Conservation (phyloP, 2,113 vertebrate species). For the Beaufortia kweichowensis region DNA sequence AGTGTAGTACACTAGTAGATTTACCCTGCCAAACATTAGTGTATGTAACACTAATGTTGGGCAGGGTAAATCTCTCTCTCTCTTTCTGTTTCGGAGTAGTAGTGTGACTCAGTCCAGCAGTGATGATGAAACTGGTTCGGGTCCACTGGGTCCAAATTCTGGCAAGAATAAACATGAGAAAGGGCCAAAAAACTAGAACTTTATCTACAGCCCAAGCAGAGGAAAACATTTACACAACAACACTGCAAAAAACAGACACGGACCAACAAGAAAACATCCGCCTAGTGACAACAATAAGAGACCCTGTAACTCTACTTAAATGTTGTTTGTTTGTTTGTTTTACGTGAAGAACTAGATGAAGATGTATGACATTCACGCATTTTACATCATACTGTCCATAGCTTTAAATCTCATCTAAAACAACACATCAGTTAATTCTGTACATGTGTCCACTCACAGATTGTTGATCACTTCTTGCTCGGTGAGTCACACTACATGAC, state of each 20-base stretch:
- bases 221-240: slow-evolving; percentile 31
- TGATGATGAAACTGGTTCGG: slow-evolving; percentile 28
- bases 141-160: slow-evolving; percentile 21
- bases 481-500: slow-evolving; percentile 44
- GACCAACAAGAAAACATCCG: slow-evolving; percentile 17
- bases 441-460: background rate
- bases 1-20: background rate
- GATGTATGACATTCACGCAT: background rate
- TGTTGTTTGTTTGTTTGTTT: background rate
- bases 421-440: slow-evolving; percentile 6
- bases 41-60: too few relatives aligned
- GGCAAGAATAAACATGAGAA: background rate
- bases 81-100: slow-evolving; percentile 7
- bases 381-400: background rate
- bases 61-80: background rate
- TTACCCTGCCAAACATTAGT: background rate
- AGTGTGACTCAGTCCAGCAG: slow-evolving; percentile 23
- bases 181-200: background rate
- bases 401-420: background rate
- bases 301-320: background rate
- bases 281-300: background rate
- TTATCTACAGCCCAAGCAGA: background rate
- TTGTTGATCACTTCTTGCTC: slow-evolving; percentile 24
- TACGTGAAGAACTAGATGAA: background rate
- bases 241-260: slow-evolving; percentile 2